Conservation (phyloP, 1,140 invertebrate species). For the Neotoxoptera formosana region DNA sequence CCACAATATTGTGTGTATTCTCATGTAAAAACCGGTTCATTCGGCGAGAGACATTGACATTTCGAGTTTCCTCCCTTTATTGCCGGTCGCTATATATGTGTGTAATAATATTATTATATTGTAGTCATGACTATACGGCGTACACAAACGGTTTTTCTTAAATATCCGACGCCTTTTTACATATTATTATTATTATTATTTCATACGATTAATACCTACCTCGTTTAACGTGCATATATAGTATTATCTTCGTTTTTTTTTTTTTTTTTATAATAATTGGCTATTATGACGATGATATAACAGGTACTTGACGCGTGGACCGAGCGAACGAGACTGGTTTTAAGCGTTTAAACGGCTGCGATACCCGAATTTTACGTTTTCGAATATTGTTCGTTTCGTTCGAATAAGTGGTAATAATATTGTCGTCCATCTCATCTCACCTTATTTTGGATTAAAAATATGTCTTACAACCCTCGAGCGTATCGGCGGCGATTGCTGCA, state of each 20-base stretch:
- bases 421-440: too few relatives aligned
- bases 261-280: too few relatives aligned
- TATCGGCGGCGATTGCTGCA: too few relatives aligned
- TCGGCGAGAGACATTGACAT: conserved; percentile 34
- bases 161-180: conserved; percentile 30
- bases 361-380: not conserved
- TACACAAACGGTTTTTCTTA: not conserved
- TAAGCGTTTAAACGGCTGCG: not conserved
- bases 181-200: too few relatives aligned
- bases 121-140: conserved; percentile 19
- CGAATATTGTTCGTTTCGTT: not conserved
- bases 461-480: not conserved
- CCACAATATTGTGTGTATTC: not conserved
- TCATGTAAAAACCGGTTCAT: not conserved
- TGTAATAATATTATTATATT: not conserved
- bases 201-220: not conserved
- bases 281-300: too few relatives aligned
- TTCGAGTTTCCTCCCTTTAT: conserved; percentile 46
- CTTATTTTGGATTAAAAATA: not conserved
- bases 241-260: not conserved
- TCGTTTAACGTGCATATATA: not conserved
- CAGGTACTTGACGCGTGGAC: not conserved
- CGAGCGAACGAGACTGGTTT: not conserved
- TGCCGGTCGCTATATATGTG: too few relatives aligned
- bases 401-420: not conserved